phyloP scores from a whole-genome alignment of 2,113 vertebrate genomes.

The Climacteris rufus region DNA sequence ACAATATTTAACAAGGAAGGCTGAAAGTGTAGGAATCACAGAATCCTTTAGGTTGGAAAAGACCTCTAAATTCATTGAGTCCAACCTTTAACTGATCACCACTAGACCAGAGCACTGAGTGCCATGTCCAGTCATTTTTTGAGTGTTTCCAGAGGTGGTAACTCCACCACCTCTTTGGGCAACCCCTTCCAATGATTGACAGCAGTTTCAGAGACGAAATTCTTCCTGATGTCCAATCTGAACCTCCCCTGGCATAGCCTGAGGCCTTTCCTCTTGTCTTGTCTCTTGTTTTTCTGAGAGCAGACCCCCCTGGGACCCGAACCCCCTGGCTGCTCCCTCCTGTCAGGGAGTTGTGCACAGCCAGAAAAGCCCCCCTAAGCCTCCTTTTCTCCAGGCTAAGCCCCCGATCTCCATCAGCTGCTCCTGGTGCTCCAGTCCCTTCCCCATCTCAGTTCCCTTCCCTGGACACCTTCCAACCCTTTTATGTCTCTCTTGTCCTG shows the following conservation, averaged over 20 bases:
- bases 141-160: accelerated
- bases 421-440: neutral
- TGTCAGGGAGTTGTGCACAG: neutral
- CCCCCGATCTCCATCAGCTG: neutral
- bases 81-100: neutral
- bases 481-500: neutral
- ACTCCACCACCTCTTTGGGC: neutral
- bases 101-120: no score
- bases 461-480: neutral
- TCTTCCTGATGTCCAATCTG: neutral
- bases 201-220: neutral
- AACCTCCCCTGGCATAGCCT: accelerated
- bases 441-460: neutral
- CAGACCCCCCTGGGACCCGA: neutral
- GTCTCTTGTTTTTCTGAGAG: neutral
- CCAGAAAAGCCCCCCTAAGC: neutral
- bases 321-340: neutral
- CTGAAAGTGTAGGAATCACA: neutral
- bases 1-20: neutral
- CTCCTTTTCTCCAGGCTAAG: neutral
- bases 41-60: neutral
- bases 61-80: neutral
- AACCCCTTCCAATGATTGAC: accelerated
- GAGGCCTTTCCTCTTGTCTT: accelerated
- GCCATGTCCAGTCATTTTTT: accelerated